These are phyloP conservation scores for Plagodis pulveraria DNA, from an alignment of 2,888 invertebrate species.

Conservation along the genomic window DNA sequence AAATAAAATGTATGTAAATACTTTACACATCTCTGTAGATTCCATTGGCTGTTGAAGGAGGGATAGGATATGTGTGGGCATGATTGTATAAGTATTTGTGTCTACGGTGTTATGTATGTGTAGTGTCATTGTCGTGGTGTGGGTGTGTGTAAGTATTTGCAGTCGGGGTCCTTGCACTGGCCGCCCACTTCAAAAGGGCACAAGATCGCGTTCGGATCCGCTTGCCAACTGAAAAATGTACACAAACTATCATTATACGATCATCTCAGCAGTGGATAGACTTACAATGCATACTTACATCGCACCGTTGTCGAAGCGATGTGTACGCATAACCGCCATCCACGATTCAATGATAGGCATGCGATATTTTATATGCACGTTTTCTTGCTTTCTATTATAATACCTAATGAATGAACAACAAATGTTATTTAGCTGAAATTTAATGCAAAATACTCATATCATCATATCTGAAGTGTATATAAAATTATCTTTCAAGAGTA, in stretches of 20 bases:
- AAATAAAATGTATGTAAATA: conserved; percentile 51
- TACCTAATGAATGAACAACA: conserved; percentile 53
- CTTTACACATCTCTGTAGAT: conserved; percentile 74
- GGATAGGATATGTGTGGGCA: conserved; percentile 34
- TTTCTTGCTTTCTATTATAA: conserved; percentile 51
- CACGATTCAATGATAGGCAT: conserved; percentile 51
- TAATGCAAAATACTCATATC: conserved; percentile 22
- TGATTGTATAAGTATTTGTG: conserved; percentile 30
- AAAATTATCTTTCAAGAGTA: not conserved
- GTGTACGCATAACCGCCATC: conserved; percentile 62
- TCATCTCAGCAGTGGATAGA: conserved; percentile 48
- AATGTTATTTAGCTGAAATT: conserved; percentile 31
- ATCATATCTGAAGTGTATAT: not conserved
- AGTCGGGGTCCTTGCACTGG: conserved; percentile 79
- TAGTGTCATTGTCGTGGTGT: conserved; percentile 62
- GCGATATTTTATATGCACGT: conserved; percentile 50
- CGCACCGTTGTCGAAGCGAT: conserved; percentile 58
- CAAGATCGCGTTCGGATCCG: conserved; percentile 77
- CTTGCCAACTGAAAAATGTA: conserved; percentile 74
- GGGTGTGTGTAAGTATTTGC: conserved; percentile 79
- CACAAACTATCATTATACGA: conserved; percentile 8
- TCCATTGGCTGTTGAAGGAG: conserved; percentile 54
- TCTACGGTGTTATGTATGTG: conserved; percentile 38
- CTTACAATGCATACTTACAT: conserved; percentile 69
- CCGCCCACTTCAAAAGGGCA: conserved; percentile 81